A percentile compares a stretch with the other conserved stretches of the same genome.
Conservation (phyloP, 1,140 invertebrate genomes). For the Caerostris extrusa region DNA sequence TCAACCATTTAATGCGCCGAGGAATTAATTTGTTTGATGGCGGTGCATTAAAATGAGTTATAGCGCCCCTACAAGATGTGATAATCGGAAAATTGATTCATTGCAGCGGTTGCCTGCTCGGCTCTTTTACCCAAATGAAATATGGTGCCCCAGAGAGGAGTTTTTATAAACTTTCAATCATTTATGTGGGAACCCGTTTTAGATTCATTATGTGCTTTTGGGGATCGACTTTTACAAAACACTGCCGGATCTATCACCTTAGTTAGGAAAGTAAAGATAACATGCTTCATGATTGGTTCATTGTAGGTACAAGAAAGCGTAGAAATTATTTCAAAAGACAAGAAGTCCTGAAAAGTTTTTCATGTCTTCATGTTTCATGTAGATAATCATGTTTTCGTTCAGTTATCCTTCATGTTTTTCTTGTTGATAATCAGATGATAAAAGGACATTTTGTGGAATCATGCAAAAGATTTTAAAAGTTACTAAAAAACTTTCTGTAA, state of each 20-base stretch:
- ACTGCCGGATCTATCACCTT: background rate
- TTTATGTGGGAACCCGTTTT: background rate
- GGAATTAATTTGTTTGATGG: background rate
- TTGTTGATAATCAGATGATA: too few species aligned
- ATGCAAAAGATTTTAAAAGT: too few species aligned
- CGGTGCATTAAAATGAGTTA: background rate
- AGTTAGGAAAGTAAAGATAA: too few species aligned
- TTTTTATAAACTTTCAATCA: constrained; percentile 40
- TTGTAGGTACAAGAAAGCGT: too few species aligned
- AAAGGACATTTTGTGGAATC: too few species aligned
- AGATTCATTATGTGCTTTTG: background rate
- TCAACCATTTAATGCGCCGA: background rate
- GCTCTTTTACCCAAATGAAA: background rate
- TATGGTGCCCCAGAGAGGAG: background rate
- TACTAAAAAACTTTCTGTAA: too few species aligned
- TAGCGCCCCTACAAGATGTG: background rate
- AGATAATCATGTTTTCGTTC: too few species aligned
- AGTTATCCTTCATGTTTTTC: too few species aligned
- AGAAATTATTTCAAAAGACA: too few species aligned
- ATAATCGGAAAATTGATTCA: constrained; percentile 29
- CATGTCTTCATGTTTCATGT: too few species aligned
- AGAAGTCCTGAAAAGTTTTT: too few species aligned
- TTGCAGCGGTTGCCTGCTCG: background rate
- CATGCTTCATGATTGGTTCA: too few species aligned
- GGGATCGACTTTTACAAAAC: background rate